Evolutionary conservation across 2,888 invertebrate genomes (phyloP), one percentile per base, ranked within the genome.

Genomic region (Folsomia candida): DNA sequence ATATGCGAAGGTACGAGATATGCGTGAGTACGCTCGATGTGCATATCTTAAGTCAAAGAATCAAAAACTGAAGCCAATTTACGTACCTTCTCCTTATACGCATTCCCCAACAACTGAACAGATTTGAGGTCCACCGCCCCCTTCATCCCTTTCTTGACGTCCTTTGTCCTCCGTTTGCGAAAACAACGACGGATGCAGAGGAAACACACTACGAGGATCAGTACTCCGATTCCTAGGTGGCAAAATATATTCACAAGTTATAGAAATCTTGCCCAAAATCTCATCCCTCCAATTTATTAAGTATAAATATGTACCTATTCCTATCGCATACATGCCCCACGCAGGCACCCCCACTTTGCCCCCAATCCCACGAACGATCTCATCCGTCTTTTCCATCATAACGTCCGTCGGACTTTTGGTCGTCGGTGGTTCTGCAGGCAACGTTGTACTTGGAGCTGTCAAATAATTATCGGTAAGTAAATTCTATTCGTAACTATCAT

Each of bases 21-120:
- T 22, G 22, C 14, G 9, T 58, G 20, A 58, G 22, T 22, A n/a
- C n/a, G n/a, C n/a, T n/a, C n/a, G n/a, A n/a, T n/a, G n/a, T n/a
- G n/a, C n/a, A n/a, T n/a, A n/a, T n/a, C n/a, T n/a, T n/a, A n/a
- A n/a, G n/a, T n/a, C n/a, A n/a, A n/a, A n/a, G n/a, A n/a, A n/a
- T n/a, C n/a, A n/a, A n/a, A n/a, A n/a, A n/a, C n/a, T n/a, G n/a
- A n/a, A n/a, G n/a, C n/a, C n/a, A n/a, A n/a, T n/a, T n/a, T n/a
- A n/a, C n/a, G n/a, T 89, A 95, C 97, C 91, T 97, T 97, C 87
- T 97, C 97, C 85, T 97, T 97, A 87, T 95, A 95, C 74, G 96
- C 93, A 81, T 94, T 94, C 82, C 97, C 96, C 80, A 98, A 88
- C 70, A 97, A 88, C 84, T 97, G 96, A 82, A 97, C 96, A 84